These are phyloP conservation scores for Cantharis flavilabris DNA, from an alignment of 2,888 invertebrate genomes.

Conservation along the genomic window DNA sequence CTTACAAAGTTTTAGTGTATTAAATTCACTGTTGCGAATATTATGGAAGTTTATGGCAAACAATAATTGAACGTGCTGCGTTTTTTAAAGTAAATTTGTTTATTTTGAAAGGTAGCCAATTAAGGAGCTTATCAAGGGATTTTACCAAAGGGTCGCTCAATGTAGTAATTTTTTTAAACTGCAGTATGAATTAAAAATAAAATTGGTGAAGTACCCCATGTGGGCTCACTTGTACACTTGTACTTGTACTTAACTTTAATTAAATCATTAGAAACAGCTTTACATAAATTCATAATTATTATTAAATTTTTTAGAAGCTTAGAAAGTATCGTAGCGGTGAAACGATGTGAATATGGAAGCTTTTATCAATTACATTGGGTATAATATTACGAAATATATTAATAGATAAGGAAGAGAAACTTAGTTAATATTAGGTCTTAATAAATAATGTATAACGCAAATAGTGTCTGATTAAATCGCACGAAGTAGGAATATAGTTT, in stretches of 20 bases:
- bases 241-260: no score
- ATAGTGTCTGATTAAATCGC: slow-evolving; percentile 26
- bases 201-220: background rate
- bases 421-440: slow-evolving; percentile 1
- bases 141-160: background rate
- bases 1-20: slow-evolving; percentile 26
- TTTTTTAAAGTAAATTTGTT: slow-evolving; percentile 10
- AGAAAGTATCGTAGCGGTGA: background rate
- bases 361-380: background rate
- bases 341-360: background rate
- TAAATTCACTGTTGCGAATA: slow-evolving; percentile 19
- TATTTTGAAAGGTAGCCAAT: background rate
- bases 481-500: slow-evolving; percentile 18
- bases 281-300: background rate
- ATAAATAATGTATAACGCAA: slow-evolving; percentile 3
- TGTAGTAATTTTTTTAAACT: background rate
- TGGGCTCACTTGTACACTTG: background rate
- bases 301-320: background rate
- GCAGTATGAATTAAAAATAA: background rate
- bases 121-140: background rate
- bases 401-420: slow-evolving; percentile 3
- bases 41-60: slow-evolving; percentile 8
- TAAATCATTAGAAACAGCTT: background rate
- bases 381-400: background rate
- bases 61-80: slow-evolving; percentile 1